phyloP scores from a whole-genome alignment of 2,797 vertebrate species.

The Peromyscus aztecus region DNA sequence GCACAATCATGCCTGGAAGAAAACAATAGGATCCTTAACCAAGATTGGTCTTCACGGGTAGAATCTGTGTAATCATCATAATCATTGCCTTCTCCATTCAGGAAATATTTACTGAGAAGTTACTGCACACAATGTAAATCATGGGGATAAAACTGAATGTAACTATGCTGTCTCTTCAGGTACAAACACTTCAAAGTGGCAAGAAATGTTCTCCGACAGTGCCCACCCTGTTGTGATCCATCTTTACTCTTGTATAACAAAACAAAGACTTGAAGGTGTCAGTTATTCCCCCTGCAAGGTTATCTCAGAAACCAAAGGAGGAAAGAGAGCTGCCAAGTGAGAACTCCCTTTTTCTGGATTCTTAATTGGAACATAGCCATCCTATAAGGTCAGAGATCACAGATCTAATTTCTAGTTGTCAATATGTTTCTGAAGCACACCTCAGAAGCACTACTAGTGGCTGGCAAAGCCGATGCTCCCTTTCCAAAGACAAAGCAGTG shows the following conservation, averaged over 20 bases:
- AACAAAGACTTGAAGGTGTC: not conserved
- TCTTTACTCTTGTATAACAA: not conserved
- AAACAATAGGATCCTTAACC: not conserved
- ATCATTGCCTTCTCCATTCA: not conserved
- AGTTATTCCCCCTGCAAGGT: not conserved
- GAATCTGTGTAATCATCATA: not conserved
- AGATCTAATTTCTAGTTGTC: constrained; percentile 17
- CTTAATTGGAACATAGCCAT: not conserved
- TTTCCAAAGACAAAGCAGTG: not conserved
- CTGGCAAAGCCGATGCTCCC: not conserved
- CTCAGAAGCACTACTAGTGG: not conserved
- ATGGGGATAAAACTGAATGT: not conserved
- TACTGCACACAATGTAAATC: not conserved
- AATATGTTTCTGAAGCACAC: constrained; percentile 8
- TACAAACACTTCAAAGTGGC: not conserved
- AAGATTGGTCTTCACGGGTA: not conserved
- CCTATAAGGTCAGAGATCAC: not conserved
- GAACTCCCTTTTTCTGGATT: not conserved
- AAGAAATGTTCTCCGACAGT: constrained; percentile 2
- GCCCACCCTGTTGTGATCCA: not conserved
- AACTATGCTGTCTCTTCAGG: not conserved
- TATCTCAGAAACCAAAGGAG: not conserved
- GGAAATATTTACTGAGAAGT: constrained; percentile 19
- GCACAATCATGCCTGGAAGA: not conserved
- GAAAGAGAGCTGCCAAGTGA: not conserved